Evolutionary conservation across 2,113 vertebrate genomes (phyloP).

Genomic region (Taxidea taxus): DNA sequence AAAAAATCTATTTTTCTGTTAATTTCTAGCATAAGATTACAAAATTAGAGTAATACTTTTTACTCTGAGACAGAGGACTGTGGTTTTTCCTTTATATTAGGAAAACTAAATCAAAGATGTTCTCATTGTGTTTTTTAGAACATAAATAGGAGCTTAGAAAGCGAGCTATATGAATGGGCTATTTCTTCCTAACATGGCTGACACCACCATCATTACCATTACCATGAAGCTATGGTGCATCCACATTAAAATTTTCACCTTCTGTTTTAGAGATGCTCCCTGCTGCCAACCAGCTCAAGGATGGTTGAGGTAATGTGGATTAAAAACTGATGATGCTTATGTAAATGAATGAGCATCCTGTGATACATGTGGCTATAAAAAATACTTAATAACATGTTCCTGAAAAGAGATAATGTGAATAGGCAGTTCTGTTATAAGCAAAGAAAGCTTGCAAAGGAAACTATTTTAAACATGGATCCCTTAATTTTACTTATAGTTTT

Average conservation of each 20-base stretch:
- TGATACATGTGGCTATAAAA: background rate
- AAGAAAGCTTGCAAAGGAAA: background rate
- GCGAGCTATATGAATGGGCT: background rate
- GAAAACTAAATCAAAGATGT: background rate
- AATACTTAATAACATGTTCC: background rate
- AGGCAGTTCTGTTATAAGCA: background rate
- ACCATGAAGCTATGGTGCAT: background rate
- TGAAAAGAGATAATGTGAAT: background rate
- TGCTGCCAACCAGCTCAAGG: background rate
- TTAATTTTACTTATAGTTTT: slow-evolving; percentile 14
- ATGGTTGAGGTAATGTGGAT: background rate
- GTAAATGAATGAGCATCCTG: background rate
- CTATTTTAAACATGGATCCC: background rate
- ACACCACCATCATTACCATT: background rate
- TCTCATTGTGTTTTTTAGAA: background rate
- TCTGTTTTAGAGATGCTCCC: background rate
- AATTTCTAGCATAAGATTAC: background rate
- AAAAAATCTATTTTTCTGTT: background rate
- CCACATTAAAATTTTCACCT: background rate
- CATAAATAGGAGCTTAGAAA: background rate
- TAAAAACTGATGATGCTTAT: background rate
- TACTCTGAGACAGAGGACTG: background rate
- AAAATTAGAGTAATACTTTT: background rate
- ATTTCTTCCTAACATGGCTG: background rate
- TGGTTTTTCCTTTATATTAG: background rate